These are phyloP conservation scores for Macrosteles quadrilineatus DNA, from an alignment of 1,140 invertebrate species.

Conservation along the genomic window DNA sequence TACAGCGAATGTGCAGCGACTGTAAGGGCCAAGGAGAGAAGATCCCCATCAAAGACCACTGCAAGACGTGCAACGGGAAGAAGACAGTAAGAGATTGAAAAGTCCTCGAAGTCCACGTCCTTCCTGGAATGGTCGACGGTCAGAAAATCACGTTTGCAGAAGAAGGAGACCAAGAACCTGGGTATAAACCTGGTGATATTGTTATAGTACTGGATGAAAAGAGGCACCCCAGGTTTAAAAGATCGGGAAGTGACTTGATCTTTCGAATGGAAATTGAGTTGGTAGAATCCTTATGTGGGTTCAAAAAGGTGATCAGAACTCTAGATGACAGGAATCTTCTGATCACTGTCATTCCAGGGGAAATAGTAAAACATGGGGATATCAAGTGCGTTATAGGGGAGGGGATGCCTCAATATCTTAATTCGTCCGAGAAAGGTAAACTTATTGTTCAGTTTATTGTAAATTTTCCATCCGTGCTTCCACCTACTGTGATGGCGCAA, in stretches of 20 bases:
- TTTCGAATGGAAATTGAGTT: constrained; percentile 79
- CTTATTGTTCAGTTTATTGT: constrained; percentile 93
- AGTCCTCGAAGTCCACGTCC: constrained; percentile 96
- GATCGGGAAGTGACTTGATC: constrained; percentile 83
- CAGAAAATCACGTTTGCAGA: constrained; percentile 94
- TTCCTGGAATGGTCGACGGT: constrained; percentile 97
- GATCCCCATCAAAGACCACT: constrained; percentile 86
- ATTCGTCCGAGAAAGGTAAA: constrained; percentile 94
- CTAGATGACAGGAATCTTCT: constrained; percentile 91
- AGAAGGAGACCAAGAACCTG: constrained; percentile 97
- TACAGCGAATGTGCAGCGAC: constrained; percentile 87
- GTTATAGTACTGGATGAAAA: constrained; percentile 96
- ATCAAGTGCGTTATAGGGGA: constrained; percentile 77
- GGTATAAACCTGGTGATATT: constrained; percentile 92
- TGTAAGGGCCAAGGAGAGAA: constrained; percentile 88
- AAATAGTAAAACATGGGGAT: constrained; percentile 84
- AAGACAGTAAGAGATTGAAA: constrained; percentile 87
- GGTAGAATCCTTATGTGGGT: constrained; percentile 95
- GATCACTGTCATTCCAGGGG: constrained; percentile 70
- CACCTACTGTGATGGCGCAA: constrained; percentile 67
- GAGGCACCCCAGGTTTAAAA: constrained; percentile 79
- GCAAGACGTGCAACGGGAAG: constrained; percentile 88
- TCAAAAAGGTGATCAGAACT: constrained; percentile 89
- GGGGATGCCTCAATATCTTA: constrained; percentile 95
- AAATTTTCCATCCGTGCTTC: constrained; percentile 84